Percentiles rank a stretch among this genome's conserved stretches.
These are phyloP conservation scores for Orthonychiurus folsomi DNA, from an alignment of 2,888 invertebrate species.

Conservation along the genomic window DNA sequence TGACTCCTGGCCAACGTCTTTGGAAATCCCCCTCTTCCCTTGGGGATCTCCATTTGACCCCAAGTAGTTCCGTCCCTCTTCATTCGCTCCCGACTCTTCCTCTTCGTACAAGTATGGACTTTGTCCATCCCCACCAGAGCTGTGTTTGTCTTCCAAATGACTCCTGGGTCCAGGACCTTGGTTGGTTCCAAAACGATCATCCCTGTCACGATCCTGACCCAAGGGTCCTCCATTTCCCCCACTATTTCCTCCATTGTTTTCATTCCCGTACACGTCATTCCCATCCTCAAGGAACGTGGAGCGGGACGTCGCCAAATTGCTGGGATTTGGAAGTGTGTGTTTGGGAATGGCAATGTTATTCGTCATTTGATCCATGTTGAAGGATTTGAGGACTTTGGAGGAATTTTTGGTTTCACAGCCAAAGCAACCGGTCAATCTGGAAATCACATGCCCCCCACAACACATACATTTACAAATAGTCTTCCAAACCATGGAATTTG, in stretches of 20 bases:
- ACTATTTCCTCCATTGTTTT: slow-evolving; percentile 20
- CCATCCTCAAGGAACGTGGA: slow-evolving; percentile 30
- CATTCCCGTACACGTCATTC: slow-evolving; percentile 16
- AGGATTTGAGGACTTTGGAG: no score
- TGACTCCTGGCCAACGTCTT: slow-evolving; percentile 34
- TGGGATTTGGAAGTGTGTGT: slow-evolving; percentile 40
- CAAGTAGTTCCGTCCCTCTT: slow-evolving; percentile 26
- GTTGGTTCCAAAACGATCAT: slow-evolving; percentile 34
- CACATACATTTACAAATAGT: no score
- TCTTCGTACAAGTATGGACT: slow-evolving; percentile 22
- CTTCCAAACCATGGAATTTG: no score
- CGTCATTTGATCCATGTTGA: slow-evolving; percentile 41
- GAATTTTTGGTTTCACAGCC: no score
- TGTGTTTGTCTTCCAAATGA: slow-evolving; percentile 39
- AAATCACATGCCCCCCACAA: no score
- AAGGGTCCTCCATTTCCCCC: slow-evolving; percentile 19
- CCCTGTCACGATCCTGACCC: slow-evolving; percentile 26
- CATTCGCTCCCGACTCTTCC: slow-evolving; percentile 29
- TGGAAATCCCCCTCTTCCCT: slow-evolving; percentile 39
- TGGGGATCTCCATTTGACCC: slow-evolving; percentile 31
- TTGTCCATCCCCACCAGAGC: slow-evolving; percentile 22
- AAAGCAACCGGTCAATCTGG: no score
- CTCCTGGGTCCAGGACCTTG: slow-evolving; percentile 33
- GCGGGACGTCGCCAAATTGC: slow-evolving; percentile 40
- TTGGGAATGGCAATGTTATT: slow-evolving; percentile 41